A percentile compares a stretch with the other conserved stretches of the same genome.
Evolutionary conservation across 2,888 invertebrate genomes (phyloP).

Genomic region (Tachina grossa): DNA sequence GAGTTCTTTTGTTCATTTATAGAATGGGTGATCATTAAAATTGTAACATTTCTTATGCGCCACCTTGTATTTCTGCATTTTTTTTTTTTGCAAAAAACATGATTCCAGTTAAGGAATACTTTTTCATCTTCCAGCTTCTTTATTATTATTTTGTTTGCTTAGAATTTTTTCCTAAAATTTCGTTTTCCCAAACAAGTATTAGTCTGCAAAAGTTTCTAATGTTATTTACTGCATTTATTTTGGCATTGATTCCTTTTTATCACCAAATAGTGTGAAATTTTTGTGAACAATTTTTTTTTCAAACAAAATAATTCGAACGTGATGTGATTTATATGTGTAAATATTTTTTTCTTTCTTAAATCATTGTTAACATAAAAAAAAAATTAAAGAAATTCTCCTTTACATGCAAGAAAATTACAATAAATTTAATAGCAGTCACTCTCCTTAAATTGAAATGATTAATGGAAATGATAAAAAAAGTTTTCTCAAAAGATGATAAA

Average conservation of each 20-base stretch:
- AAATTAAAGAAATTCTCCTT: background rate
- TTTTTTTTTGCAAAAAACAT: slow-evolving; percentile 19
- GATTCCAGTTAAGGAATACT: background rate
- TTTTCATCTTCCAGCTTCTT: slow-evolving; percentile 20
- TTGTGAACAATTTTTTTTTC: slow-evolving; percentile 16
- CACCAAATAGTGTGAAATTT: slow-evolving; percentile 69
- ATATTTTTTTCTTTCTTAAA: slow-evolving; percentile 1
- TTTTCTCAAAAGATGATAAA: background rate
- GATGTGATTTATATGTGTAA: slow-evolving; percentile 67
- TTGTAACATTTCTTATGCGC: too few species aligned
- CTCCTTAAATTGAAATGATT: slow-evolving; percentile 9
- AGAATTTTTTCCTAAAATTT: slow-evolving; percentile 2
- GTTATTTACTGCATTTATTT: slow-evolving; percentile 13
- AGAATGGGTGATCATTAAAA: too few species aligned
- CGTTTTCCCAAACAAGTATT: background rate
- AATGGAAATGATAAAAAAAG: background rate
- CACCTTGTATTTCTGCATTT: background rate
- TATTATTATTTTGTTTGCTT: slow-evolving; percentile 20
- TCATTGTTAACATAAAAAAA: slow-evolving; percentile 8
- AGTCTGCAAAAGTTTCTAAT: slow-evolving; percentile 11
- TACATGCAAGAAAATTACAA: background rate
- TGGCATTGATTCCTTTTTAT: slow-evolving; percentile 31
- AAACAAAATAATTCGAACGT: slow-evolving; percentile 63
- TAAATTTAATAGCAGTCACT: slow-evolving; percentile 27
- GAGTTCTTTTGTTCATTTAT: too few species aligned